These are phyloP conservation scores for Halcyon smyrnensis DNA, from an alignment of 2,797 vertebrate genomes.

Conservation along the genomic window DNA sequence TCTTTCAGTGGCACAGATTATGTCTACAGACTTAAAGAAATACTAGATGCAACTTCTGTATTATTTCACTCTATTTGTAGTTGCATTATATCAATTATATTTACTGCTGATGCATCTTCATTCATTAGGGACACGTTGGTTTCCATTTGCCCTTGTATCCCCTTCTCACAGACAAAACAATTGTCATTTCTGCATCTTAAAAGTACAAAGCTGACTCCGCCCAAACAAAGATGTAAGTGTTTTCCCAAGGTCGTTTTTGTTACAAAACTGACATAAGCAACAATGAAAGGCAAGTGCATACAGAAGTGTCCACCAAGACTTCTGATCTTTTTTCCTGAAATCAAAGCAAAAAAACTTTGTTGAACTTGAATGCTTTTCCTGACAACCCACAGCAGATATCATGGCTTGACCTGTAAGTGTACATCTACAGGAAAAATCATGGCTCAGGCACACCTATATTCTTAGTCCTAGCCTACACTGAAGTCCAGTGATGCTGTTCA, in stretches of 20 bases:
- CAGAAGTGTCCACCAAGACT: neutral
- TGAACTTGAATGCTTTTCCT: neutral
- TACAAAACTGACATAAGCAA: neutral
- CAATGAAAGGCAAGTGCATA: neutral
- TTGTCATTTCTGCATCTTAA: neutral
- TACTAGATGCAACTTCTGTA: neutral
- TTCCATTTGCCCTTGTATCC: neutral
- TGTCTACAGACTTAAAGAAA: neutral
- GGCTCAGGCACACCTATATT: rapidly evolving
- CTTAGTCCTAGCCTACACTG: neutral
- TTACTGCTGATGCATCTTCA: neutral
- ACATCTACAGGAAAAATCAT: neutral
- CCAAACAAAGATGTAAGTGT: neutral
- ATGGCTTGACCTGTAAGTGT: neutral
- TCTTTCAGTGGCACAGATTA: neutral
- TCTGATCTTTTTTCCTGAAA: neutral
- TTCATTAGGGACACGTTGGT: neutral
- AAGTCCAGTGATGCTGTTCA: neutral
- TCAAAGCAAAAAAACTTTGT: neutral
- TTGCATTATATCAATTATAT: too few relatives aligned
- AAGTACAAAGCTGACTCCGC: neutral
- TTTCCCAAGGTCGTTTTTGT: neutral
- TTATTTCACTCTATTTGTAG: neutral
- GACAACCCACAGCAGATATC: neutral
- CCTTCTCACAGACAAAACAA: neutral